phyloP scores from a whole-genome alignment of 1,140 invertebrate species.

The Cydia strobilella region DNA sequence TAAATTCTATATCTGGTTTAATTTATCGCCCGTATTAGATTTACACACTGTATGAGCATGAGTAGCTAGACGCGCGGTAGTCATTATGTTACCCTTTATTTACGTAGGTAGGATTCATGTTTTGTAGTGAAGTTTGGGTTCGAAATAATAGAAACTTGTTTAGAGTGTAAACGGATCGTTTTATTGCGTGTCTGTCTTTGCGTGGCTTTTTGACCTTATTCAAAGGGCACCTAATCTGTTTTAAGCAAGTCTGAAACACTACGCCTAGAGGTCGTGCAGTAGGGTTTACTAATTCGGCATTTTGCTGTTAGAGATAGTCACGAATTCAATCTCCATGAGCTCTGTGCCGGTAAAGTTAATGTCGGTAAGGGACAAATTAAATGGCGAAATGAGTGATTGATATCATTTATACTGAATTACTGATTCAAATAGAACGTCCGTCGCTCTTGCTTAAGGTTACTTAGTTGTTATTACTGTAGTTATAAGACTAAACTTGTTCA shows the following conservation, averaged over 20 bases:
- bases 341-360: background rate
- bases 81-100: too few species aligned
- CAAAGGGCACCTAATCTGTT: constrained; percentile 20
- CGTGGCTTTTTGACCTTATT: constrained; percentile 11
- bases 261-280: constrained; percentile 38
- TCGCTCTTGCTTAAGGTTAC: too few species aligned
- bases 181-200: background rate
- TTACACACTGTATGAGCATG: too few species aligned
- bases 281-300: constrained; percentile 42
- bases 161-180: background rate
- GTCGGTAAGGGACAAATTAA: background rate
- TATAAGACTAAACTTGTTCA: too few species aligned
- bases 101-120: too few species aligned
- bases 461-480: too few species aligned
- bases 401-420: background rate
- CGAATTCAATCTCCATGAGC: constrained; percentile 41
- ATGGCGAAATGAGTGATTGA: background rate
- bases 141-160: background rate
- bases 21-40: too few species aligned
- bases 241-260: constrained; percentile 43
- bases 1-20: too few species aligned
- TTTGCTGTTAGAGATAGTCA: constrained; percentile 43
- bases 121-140: too few species aligned
- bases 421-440: too few species aligned
- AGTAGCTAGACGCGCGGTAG: too few species aligned